These are phyloP conservation scores for Platycnemis pennipes DNA, from an alignment of 2,888 invertebrate genomes.

Conservation along the genomic window DNA sequence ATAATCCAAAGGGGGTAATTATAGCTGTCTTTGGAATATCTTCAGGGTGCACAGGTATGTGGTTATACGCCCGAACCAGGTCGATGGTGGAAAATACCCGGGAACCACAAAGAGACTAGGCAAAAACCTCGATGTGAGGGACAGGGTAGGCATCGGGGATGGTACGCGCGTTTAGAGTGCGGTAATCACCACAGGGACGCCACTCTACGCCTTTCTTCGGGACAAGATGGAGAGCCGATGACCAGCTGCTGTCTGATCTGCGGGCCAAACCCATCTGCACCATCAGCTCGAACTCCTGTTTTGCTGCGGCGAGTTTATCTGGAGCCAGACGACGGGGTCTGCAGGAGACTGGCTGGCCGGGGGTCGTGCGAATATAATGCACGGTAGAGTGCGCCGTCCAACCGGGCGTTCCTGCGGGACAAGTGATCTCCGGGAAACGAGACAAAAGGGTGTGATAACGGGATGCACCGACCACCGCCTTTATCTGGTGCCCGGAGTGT, in stretches of 20 bases:
- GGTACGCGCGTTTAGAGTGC: slow-evolving; percentile 74
- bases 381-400: slow-evolving; percentile 71
- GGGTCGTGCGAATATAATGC: slow-evolving; percentile 74
- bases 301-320: slow-evolving; percentile 74
- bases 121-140: slow-evolving; percentile 74
- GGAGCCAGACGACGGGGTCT: slow-evolving; percentile 75
- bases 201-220: slow-evolving; percentile 73
- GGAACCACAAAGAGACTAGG: slow-evolving; percentile 71
- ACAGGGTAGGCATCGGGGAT: slow-evolving; percentile 75
- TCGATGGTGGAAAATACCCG: slow-evolving; percentile 72
- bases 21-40: slow-evolving; percentile 53
- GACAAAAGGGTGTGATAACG: slow-evolving; percentile 28
- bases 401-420: slow-evolving; percentile 63
- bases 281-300: slow-evolving; percentile 75
- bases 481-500: too few relatives aligned
- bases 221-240: too few relatives aligned
- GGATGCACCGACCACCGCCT: background rate
- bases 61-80: too few relatives aligned
- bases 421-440: slow-evolving; percentile 71
- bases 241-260: too few relatives aligned
- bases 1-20: slow-evolving; percentile 68
- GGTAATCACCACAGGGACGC: slow-evolving; percentile 75
- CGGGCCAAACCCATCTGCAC: too few relatives aligned
- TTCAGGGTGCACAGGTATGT: slow-evolving; percentile 73
- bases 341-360: slow-evolving; percentile 73